Evolutionary conservation across 2,113 vertebrate genomes (phyloP).

Genomic region (Myrmophylax atrothorax): DNA sequence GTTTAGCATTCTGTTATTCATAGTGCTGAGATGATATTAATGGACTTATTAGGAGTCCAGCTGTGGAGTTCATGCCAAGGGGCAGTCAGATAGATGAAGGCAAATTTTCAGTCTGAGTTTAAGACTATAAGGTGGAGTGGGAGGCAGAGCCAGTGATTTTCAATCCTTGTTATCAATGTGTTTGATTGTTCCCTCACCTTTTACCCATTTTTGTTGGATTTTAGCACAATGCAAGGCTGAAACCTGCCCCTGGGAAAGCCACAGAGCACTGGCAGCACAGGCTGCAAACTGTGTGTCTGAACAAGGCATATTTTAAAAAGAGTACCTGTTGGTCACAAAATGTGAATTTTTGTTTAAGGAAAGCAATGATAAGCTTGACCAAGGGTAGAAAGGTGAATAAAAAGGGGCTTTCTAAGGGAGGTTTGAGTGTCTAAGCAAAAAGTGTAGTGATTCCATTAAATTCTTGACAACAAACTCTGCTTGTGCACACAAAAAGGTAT

Average conservation of each 20-base stretch:
- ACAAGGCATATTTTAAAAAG: neutral
- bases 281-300: neutral
- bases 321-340: neutral
- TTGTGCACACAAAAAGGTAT: neutral
- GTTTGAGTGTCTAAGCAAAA: neutral
- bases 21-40: neutral
- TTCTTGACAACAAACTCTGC: neutral
- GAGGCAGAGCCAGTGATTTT: neutral
- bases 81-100: neutral
- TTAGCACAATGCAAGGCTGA: neutral
- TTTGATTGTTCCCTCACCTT: neutral
- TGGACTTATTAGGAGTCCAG: neutral
- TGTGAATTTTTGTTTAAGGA: neutral
- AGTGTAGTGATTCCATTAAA: neutral
- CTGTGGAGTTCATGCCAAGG: neutral
- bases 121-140: neutral
- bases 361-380: accelerated
- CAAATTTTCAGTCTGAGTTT: neutral
- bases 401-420: neutral
- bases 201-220: neutral
- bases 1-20: neutral
- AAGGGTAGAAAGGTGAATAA: neutral
- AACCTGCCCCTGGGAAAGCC: neutral
- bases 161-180: neutral
- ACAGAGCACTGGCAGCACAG: neutral